These are phyloP conservation scores for Erebia ligea DNA, from an alignment of 2,888 invertebrate genomes.

Conservation along the genomic window DNA sequence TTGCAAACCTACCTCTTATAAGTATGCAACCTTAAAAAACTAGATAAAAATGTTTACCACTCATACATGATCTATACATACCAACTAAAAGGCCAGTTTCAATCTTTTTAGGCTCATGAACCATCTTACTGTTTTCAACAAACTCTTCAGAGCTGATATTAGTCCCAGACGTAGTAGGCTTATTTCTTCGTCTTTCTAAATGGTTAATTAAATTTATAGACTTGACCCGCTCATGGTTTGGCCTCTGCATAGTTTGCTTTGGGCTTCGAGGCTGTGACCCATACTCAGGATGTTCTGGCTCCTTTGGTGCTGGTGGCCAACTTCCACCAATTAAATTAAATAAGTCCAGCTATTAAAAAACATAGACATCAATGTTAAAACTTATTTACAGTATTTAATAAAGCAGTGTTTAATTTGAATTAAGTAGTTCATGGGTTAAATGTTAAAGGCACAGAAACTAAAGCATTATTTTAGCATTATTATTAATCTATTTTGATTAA, in stretches of 20 bases:
- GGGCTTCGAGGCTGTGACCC: conserved; percentile 58
- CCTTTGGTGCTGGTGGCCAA: conserved; percentile 76
- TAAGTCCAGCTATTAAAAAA: conserved; percentile 61
- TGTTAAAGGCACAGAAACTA: not conserved
- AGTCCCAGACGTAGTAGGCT: conserved; percentile 49
- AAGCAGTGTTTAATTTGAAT: too few relatives aligned
- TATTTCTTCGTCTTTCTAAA: conserved; percentile 68
- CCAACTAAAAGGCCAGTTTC: conserved; percentile 77
- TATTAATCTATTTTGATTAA: not conserved
- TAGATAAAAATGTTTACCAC: too few relatives aligned
- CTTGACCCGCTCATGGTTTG: conserved; percentile 78
- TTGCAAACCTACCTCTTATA: too few relatives aligned
- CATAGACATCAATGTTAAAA: not conserved
- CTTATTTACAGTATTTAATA: not conserved
- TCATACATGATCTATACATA: conserved; percentile 46
- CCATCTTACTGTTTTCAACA: conserved; percentile 62
- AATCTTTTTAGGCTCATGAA: conserved; percentile 74
- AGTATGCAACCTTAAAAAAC: too few relatives aligned
- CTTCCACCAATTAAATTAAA: conserved; percentile 76
- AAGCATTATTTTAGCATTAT: not conserved
- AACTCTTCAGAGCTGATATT: conserved; percentile 47
- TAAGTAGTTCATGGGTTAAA: not conserved
- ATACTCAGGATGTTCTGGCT: conserved; percentile 64
- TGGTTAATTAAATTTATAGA: conserved; percentile 84
- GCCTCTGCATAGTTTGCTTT: conserved; percentile 69